Conservation (phyloP, 2,888 invertebrate species). For the Watsonalla binaria region DNA sequence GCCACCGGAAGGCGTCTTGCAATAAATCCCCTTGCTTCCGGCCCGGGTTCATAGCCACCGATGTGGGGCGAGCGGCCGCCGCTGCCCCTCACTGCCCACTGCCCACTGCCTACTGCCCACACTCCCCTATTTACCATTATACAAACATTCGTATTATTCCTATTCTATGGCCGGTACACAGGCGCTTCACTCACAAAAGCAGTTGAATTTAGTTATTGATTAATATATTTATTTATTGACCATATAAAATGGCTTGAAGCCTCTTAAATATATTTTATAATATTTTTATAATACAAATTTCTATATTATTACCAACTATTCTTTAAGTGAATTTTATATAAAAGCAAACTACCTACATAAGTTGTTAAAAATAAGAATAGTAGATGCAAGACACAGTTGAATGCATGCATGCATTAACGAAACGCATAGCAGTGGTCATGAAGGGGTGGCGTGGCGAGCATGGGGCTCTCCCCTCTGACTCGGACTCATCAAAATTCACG, state of each 20-base stretch:
- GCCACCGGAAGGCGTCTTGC: conserved; percentile 51
- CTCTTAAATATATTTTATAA: too few relatives aligned
- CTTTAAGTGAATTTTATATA: too few relatives aligned
- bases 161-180: neutral
- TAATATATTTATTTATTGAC: too few relatives aligned
- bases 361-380: too few relatives aligned
- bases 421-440: neutral
- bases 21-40: conserved; percentile 63
- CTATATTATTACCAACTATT: too few relatives aligned
- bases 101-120: conserved; percentile 12
- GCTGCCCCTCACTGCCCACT: neutral
- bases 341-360: too few relatives aligned
- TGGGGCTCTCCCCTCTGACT: neutral
- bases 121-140: conserved; percentile 21
- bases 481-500: too few relatives aligned
- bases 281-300: too few relatives aligned
- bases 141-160: neutral
- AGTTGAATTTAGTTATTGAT: too few relatives aligned
- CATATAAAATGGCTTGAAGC: too few relatives aligned
- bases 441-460: neutral
- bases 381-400: neutral
- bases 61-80: conserved; percentile 14
- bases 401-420: neutral
- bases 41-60: conserved; percentile 28
- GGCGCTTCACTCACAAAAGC: too few relatives aligned